Evolutionary conservation across 1,140 invertebrate genomes (phyloP).

Genomic region (Cyphomyrmex costatus): DNA sequence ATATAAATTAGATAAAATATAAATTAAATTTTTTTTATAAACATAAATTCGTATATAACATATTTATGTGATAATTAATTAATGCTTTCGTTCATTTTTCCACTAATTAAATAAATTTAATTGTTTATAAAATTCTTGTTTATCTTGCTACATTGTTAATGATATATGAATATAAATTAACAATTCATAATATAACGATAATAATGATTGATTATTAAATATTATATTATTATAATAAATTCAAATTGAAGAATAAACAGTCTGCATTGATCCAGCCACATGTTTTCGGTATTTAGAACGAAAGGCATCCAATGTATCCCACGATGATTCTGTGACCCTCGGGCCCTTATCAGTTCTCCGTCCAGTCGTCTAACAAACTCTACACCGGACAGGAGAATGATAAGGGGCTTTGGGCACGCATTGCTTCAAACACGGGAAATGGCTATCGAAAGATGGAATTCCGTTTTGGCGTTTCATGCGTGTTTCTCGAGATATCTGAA

Average conservation of each 20-base stretch:
- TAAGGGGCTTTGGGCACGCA: conserved; percentile 89
- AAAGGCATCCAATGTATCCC: conserved; percentile 28
- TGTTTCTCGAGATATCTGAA: conserved; percentile 16
- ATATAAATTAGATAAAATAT: conserved; percentile 21
- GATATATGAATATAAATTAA: background rate
- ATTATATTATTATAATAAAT: background rate
- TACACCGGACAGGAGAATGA: conserved; percentile 92
- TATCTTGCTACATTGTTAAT: background rate
- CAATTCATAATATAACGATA: background rate
- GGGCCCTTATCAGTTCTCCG: conserved; percentile 93
- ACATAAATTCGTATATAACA: background rate
- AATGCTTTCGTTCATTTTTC: background rate
- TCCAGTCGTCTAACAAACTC: conserved; percentile 88
- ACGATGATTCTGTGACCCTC: conserved; percentile 87
- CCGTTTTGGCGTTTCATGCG: background rate
- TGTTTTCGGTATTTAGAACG: background rate
- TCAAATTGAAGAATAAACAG: conserved; percentile 5
- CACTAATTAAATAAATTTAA: conserved; percentile 31
- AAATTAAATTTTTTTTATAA: background rate
- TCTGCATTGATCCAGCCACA: background rate
- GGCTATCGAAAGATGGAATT: background rate
- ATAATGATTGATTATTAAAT: background rate
- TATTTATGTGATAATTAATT: background rate
- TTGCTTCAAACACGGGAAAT: conserved; percentile 56
- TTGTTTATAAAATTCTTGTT: background rate